Percentiles rank a stretch among this genome's conserved stretches.
These are phyloP conservation scores for Menidia beryllina DNA, from an alignment of 2,113 vertebrate species.

Conservation along the genomic window DNA sequence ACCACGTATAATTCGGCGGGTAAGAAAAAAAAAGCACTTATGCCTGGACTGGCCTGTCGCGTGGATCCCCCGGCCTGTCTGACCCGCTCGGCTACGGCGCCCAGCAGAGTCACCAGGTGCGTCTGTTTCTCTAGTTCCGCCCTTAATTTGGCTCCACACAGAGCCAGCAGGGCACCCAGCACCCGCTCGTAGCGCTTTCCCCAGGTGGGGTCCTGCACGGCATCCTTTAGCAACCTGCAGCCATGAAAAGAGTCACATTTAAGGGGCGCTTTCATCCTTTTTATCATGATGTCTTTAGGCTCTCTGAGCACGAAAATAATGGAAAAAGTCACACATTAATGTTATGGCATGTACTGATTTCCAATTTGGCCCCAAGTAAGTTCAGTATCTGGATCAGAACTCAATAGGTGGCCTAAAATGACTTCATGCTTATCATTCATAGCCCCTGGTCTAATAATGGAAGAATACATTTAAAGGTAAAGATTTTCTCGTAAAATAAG, in stretches of 20 bases:
- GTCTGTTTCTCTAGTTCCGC: conserved; percentile 93
- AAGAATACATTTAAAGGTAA: neutral
- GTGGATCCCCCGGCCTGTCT: conserved; percentile 89
- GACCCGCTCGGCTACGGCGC: conserved; percentile 92
- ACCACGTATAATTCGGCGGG: neutral
- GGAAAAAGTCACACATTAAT: neutral
- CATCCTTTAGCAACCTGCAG: conserved; percentile 93
- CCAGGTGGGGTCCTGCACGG: conserved; percentile 90
- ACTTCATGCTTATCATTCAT: no score
- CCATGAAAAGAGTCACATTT: neutral
- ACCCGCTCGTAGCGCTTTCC: conserved; percentile 89
- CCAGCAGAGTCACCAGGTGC: conserved; percentile 90
- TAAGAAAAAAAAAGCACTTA: neutral
- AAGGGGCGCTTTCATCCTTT: neutral
- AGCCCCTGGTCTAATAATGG: no score
- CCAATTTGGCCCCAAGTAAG: neutral
- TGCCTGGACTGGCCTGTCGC: conserved; percentile 85
- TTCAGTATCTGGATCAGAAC: no score
- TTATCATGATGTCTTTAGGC: neutral
- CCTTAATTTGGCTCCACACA: conserved; percentile 89
- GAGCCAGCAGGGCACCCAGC: conserved; percentile 91
- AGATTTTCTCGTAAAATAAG: neutral
- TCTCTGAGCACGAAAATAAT: neutral
- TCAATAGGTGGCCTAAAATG: no score
- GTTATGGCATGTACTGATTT: no score